Conservation (phyloP, 2,797 vertebrate species). For the Pseudocheirus occidentalis region DNA sequence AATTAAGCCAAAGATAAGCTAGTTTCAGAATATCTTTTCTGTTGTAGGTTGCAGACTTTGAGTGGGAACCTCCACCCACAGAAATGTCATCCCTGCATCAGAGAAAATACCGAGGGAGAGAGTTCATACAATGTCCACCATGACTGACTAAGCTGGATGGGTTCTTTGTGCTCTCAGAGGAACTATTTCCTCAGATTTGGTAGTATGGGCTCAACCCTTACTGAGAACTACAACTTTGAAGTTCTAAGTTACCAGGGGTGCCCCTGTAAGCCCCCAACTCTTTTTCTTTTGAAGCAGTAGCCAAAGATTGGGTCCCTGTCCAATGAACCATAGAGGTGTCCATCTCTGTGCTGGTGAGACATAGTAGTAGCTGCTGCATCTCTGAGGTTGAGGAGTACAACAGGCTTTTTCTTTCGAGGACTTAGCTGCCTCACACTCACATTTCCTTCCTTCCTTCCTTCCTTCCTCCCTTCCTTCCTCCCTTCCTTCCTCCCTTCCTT, state of each 20-base stretch:
- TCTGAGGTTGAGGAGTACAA: neutral
- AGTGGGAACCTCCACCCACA: neutral
- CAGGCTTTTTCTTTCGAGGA: neutral
- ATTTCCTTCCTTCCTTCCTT: neutral
- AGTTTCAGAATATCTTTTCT: neutral
- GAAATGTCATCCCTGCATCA: neutral
- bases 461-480: neutral
- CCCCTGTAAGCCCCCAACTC: fast-evolving
- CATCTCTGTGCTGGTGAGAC: neutral
- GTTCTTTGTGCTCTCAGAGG: neutral
- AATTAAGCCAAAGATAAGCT: neutral
- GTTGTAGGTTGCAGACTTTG: neutral
- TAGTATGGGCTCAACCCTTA: neutral
- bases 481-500: fast-evolving
- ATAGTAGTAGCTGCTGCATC: neutral
- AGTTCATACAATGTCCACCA: neutral
- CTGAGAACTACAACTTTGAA: neutral
- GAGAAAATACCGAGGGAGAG: neutral
- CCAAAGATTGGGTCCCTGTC: fast-evolving
- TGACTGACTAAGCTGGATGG: neutral
- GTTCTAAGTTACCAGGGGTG: neutral
- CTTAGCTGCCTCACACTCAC: neutral
- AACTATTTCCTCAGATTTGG: neutral
- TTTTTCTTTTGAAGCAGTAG: neutral
- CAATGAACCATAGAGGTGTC: no score